Evolutionary conservation across 2,888 invertebrate genomes (phyloP), one percentile per base, ranked within the genome.

Genomic region (Caenorhabditis imperialis): DNA sequence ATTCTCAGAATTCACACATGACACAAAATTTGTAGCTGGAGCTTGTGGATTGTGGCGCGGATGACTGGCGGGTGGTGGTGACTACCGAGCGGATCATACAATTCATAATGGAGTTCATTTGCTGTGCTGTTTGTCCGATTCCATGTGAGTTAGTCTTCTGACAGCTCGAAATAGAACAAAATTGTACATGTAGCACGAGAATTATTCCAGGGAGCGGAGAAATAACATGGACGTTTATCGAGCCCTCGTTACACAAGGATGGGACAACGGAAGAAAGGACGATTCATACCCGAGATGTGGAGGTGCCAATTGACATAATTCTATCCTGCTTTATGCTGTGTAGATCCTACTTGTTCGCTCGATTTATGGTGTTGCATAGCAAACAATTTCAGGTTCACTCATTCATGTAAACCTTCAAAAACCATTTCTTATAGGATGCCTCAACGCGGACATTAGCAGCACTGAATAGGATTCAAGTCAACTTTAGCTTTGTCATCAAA

Each of bases 41-140:
- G 92, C 95, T 98, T 93, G 96, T 99, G 91, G 98, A 99, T 92
- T 99, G 99, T 92, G 98, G 98, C 91, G 96, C 98, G 83, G 99
- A 99, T 90, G 99, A 99, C 91, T 99, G 98, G 98, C 92, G 98
- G 89, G 99, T 99, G 91, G 98, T 98, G 88, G 95, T 99, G 93
- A 98, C 97, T 84, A 95, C 94, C 93, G 94, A 95, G 90, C 92
- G 98, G 90, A 94, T 96, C 90, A 92, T 88, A 27, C 90, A 90
- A 80, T 85, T 87, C 61, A 44, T 71, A 5, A 91, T 95, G 88
- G 99, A 99, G 91, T 92, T 99, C 88, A 90, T 93, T 85, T 94
- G 98, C 89, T 99, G 99, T 91, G 95, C 96, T 86, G 93, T 99
- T 87, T 98, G 80, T 45, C 83, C 83, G 3, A 38, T 84, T 8